Evolutionary conservation across 1,140 invertebrate genomes (phyloP), one percentile per base, ranked within the genome.

Genomic region (Drosophila mojavensis): DNA sequence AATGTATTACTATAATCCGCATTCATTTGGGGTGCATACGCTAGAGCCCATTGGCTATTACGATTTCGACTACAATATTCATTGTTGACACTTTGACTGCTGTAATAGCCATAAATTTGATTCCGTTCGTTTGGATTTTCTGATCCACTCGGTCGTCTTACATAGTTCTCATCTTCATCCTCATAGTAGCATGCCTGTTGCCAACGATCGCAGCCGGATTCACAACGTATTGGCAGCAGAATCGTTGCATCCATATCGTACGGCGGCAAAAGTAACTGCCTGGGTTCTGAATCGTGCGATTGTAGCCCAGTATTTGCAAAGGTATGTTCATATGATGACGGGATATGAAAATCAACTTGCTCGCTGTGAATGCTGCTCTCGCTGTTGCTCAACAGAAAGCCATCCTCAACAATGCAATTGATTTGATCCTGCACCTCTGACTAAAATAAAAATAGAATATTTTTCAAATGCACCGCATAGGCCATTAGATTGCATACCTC

Each of bases 381-480:
- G n/a, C 53, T 63, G 54, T 36, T 61, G 48, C 43, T 67, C 43
- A 64, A 28, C 17, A 64, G 58, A 60, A 60, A 56, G 11, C 54
- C 55, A 68, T 77, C 51, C 74, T 68, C 74, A 73, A 61, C 74
- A 39, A 64, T 59, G 6, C 43, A 54, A 30, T 68, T 76, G 58
- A 79, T 68, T 63, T 63, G 53, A 5, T 58, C 53, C 15, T 39
- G 30, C 17, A 15, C 9, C 15, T 47, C 9, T 20, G 15, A 10
- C 58, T 60, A 15, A 20, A 20, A 60, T 4, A 4, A 4, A 36
- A 9, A 59, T 15, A 43, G 3, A n/a, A 15, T 17, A 28, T 43
- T 30, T 43, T 48, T 20, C 0, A 9, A 0, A 11, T 13, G 9
- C 5, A 4, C 5, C 4, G 1, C 3, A 9, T 0, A 20, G 15